Conservation (phyloP, 1,140 invertebrate species). For the Drusus annulatus region DNA sequence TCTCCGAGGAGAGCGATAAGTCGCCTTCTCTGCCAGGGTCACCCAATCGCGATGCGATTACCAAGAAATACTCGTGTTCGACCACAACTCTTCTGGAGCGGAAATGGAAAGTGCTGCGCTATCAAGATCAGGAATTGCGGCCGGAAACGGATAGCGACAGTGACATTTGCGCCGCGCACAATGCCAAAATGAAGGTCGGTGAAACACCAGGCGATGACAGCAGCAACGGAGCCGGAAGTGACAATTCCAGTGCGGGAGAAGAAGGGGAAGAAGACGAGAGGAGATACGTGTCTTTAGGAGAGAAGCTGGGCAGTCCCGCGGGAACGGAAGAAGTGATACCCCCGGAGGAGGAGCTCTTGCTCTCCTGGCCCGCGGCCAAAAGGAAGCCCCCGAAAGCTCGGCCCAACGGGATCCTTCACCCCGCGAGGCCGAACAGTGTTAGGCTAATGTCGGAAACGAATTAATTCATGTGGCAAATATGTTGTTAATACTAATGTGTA, state of each 20-base stretch:
- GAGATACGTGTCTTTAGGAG: conserved; percentile 61
- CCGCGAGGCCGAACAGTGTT: conserved; percentile 42
- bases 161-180: conserved; percentile 57
- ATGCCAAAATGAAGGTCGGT: conserved; percentile 49
- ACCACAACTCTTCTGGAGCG: conserved; percentile 72
- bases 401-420: conserved; percentile 51
- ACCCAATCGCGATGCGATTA: conserved; percentile 66
- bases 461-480: conserved; percentile 41
- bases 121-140: conserved; percentile 57
- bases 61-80: conserved; percentile 72
- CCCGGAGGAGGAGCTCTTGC: conserved; percentile 70
- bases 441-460: conserved; percentile 46
- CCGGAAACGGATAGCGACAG: conserved; percentile 62
- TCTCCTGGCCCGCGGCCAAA: conserved; percentile 68
- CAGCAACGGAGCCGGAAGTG: conserved; percentile 59
- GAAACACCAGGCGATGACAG: conserved; percentile 57
- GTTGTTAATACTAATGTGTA: too few species aligned
- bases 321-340: conserved; percentile 59
- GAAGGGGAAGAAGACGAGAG: conserved; percentile 66
- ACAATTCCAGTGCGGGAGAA: conserved; percentile 69
- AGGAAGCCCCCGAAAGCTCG: conserved; percentile 50
- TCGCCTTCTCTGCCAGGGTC: conserved; percentile 63
- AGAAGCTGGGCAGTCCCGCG: conserved; percentile 54
- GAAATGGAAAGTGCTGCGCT: conserved; percentile 61
- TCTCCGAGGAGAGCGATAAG: conserved; percentile 78